A percentile compares a stretch with the other conserved stretches of the same genome.
Conservation (phyloP, 2,797 vertebrate genomes). For the Synanceia verrucosa region DNA sequence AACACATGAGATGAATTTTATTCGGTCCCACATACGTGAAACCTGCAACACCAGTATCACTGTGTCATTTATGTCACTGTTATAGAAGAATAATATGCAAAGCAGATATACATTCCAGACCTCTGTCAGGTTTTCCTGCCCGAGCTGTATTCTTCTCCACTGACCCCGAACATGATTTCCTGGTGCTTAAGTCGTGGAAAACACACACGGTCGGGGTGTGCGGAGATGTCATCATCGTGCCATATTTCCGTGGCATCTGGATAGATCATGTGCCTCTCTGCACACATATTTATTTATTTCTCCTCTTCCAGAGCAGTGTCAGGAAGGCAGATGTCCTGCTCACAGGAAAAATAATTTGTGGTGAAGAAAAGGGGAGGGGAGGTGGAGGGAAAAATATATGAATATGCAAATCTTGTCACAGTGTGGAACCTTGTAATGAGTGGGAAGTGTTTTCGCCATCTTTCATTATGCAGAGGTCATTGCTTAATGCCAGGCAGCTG, state of each 20-base stretch:
- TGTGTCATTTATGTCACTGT: constrained; percentile 16
- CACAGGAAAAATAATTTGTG: constrained; percentile 90
- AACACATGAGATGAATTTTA: constrained; percentile 11
- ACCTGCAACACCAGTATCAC: constrained; percentile 49
- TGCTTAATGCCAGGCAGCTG: constrained; percentile 95
- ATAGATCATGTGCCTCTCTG: constrained; percentile 77
- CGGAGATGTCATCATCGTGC: constrained; percentile 65
- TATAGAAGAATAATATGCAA: constrained; percentile 58
- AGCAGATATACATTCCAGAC: constrained; percentile 59
- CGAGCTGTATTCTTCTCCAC: constrained; percentile 62
- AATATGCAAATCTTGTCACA: constrained; percentile 98
- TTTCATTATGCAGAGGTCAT: constrained; percentile 94
- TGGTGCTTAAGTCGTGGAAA: constrained; percentile 74
- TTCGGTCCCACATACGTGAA: background rate
- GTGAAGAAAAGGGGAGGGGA: constrained; percentile 58
- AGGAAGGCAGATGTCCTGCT: constrained; percentile 91
- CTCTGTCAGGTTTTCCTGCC: constrained; percentile 56
- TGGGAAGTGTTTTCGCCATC: constrained; percentile 92
- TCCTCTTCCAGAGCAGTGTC: constrained; percentile 74
- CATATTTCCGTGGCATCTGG: constrained; percentile 85
- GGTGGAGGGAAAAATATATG: constrained; percentile 83
- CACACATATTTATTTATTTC: constrained; percentile 85
- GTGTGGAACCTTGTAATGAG: constrained; percentile 92
- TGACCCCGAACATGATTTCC: constrained; percentile 74
- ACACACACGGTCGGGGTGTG: constrained; percentile 56